Conservation (phyloP, 2,797 vertebrate species). For the Enteromius treurensis region DNA sequence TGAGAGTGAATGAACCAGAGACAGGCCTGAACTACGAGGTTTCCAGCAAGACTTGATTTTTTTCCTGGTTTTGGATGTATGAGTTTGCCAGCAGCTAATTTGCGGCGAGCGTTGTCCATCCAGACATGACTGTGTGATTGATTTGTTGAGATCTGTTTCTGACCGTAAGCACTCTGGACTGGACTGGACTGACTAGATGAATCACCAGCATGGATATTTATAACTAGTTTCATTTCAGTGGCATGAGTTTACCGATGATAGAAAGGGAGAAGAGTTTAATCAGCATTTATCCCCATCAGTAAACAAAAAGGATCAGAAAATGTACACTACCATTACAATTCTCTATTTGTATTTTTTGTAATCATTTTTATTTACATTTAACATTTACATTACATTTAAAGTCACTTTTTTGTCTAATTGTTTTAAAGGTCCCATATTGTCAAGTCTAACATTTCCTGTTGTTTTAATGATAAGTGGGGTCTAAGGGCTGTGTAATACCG, state of each 20-base stretch:
- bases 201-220: not conserved
- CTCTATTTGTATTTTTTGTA: too few relatives aligned
- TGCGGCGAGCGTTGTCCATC: not conserved
- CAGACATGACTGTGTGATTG: not conserved
- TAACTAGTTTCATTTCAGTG: not conserved
- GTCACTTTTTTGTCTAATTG: too few relatives aligned
- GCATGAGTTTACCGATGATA: not conserved
- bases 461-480: too few relatives aligned
- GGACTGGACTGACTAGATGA: not conserved
- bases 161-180: not conserved
- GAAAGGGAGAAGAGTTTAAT: not conserved
- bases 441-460: too few relatives aligned
- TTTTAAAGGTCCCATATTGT: too few relatives aligned
- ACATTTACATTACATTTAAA: too few relatives aligned
- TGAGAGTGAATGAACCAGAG: conserved; percentile 30
- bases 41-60: not conserved
- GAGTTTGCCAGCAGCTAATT: not conserved
- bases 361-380: too few relatives aligned
- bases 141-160: not conserved
- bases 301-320: too few relatives aligned
- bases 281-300: too few relatives aligned
- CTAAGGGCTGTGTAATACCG: too few relatives aligned
- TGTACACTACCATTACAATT: too few relatives aligned
- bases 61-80: not conserved
- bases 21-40: not conserved